Conservation (phyloP, 2,113 vertebrate species). For the Chloebia gouldiae region DNA sequence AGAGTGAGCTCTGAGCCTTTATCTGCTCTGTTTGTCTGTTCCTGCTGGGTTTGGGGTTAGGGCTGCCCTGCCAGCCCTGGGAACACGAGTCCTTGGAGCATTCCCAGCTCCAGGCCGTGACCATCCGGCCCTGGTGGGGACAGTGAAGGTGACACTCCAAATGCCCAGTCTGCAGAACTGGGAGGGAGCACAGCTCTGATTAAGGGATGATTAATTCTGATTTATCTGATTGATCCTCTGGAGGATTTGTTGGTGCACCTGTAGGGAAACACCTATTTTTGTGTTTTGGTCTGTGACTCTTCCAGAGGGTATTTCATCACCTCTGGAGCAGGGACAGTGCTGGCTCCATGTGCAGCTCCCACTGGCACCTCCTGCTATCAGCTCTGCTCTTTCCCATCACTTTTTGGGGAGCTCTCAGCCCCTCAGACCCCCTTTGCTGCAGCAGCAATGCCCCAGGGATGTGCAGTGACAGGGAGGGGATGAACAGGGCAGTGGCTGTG, state of each 20-base stretch:
- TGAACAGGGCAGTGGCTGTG: not conserved
- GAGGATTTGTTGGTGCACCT: not conserved
- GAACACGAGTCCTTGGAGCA: rapidly evolving
- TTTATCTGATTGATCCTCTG: too few relatives aligned
- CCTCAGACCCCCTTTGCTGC: not conserved
- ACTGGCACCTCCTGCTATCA: rapidly evolving
- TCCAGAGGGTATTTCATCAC: rapidly evolving
- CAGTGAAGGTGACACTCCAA: not conserved
- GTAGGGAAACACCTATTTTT: not conserved
- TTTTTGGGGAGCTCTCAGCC: rapidly evolving
- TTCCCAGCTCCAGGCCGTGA: not conserved
- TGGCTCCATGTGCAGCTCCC: rapidly evolving
- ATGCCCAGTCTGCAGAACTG: not conserved
- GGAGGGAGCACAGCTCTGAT: not conserved
- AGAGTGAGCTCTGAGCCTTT: not conserved
- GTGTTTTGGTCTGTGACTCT: rapidly evolving
- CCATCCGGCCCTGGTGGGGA: not conserved
- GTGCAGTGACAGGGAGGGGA: not conserved
- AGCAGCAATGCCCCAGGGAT: not conserved
- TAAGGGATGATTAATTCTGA: not conserved
- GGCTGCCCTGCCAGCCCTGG: slow-evolving; percentile 15
- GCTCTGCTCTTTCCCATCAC: not conserved
- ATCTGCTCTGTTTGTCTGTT: not conserved
- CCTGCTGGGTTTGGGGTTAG: not conserved
- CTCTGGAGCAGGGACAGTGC: rapidly evolving